A percentile compares a stretch with the other conserved stretches of the same genome.
Evolutionary conservation across 2,113 vertebrate species (phyloP).

Genomic region (Brachirus orientalis): DNA sequence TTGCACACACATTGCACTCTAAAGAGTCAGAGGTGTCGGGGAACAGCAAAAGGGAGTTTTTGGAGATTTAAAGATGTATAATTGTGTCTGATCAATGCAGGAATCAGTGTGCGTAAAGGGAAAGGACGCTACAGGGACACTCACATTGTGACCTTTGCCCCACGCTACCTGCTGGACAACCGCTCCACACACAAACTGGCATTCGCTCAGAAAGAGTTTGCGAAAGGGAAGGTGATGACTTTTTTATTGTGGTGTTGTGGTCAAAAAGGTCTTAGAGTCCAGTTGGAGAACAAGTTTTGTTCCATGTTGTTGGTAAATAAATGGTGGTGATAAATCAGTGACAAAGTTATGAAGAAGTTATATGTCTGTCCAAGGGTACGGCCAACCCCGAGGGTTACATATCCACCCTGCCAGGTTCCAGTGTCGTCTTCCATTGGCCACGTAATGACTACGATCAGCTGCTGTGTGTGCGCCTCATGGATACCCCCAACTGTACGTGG

Average conservation of each 20-base stretch:
- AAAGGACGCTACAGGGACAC: slow-evolving; percentile 94
- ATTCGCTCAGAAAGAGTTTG: slow-evolving; percentile 96
- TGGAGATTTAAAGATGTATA: too few relatives aligned
- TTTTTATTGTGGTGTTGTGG: neutral
- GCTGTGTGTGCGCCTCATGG: slow-evolving; percentile 94
- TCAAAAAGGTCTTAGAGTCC: too few relatives aligned
- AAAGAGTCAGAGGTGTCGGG: too few relatives aligned
- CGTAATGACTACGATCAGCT: slow-evolving; percentile 97
- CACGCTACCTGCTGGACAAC: slow-evolving; percentile 95
- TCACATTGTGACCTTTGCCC: slow-evolving; percentile 95
- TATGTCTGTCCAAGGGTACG: slow-evolving; percentile 82
- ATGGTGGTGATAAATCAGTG: too few relatives aligned
- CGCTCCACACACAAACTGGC: slow-evolving; percentile 92
- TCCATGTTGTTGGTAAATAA: neutral
- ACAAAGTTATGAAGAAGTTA: neutral
- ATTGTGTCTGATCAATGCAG: slow-evolving; percentile 69
- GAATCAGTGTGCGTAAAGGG: slow-evolving; percentile 95
- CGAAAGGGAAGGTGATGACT: slow-evolving; percentile 89
- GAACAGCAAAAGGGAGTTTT: too few relatives aligned
- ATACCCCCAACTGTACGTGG: slow-evolving; percentile 92
- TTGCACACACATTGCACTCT: too few relatives aligned
- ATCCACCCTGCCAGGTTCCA: slow-evolving; percentile 96
- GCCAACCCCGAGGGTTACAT: slow-evolving; percentile 94
- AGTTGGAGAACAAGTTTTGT: too few relatives aligned
- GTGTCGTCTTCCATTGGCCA: slow-evolving; percentile 98